Base-by-base conservation (phyloP, 2,797 vertebrate species). In the Emys orbicularis region DNA sequence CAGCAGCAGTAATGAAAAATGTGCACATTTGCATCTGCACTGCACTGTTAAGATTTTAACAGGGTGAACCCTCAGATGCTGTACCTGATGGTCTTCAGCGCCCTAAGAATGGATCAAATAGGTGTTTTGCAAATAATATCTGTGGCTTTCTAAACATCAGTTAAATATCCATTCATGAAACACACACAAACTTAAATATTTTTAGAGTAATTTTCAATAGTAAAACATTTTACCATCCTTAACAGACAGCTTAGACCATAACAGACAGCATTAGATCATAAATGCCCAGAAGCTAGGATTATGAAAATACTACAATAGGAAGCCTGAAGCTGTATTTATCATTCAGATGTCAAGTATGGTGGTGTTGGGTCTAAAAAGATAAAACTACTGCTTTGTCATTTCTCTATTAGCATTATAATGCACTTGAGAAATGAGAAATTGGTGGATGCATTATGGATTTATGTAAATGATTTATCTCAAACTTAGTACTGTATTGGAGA, bases 381-480 rank as follows among this genome's bases (percentile, higher is more conserved):
- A 93, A 87, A 79, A 95, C 88, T 83, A 76, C 76, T 90, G 56
- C 93, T 97, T 95, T 96, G 97, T 96, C 89, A 96, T 81, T 93
- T 80, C 90, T 97, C 57, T 94, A 86, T 97, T 97, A 97, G 79
- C 90, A 88, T 97, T 95, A 96, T 92, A 97, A 97, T 93, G 89
- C 72, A 89, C 94, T 74, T 81, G 90, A 93, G 90, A 96, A 83
- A 93, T 56, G 88, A 59, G 37, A 87, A 87, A 68, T 79, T 96
- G 92, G 88, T 90, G 93, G 88, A 83, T 94, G 93, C 81, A 97
- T 97, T 98, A 97, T 97, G 89, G 92, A 96, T 97, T 97, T 96
- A 98, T 97, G 94, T 80, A 98, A 97, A 98, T 97, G 87, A 84
- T 88, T 96, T 96, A 95, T 90, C 88, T 95, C 44, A 88, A 95